Evolutionary conservation across 2,888 invertebrate species (phyloP).

Genomic region (Oligia fasciuncula): DNA sequence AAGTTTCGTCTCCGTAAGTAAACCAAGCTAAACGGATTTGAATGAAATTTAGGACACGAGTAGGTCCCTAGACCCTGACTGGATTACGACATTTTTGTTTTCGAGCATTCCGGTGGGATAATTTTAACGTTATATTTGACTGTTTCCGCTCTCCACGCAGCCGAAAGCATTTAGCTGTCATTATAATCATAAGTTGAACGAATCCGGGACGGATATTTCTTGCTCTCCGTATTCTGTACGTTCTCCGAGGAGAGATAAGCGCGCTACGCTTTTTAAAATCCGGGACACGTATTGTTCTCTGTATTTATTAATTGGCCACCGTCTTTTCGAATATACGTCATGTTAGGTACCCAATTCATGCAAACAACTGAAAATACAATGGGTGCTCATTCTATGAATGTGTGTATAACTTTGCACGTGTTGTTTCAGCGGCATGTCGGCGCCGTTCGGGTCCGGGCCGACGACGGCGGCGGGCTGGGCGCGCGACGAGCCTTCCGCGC

Average conservation of each 20-base stretch:
- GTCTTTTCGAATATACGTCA: not conserved
- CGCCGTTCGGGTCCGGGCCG: constrained; percentile 77
- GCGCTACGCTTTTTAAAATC: not conserved
- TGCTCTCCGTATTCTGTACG: not conserved
- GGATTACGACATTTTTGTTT: too few species aligned
- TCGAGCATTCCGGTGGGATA: too few species aligned
- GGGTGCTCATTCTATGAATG: not conserved
- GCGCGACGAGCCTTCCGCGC: constrained; percentile 72
- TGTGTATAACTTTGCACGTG: not conserved
- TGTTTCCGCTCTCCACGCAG: not conserved
- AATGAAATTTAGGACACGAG: too few species aligned
- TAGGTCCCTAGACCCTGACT: too few species aligned
- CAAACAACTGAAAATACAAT: not conserved
- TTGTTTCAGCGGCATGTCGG: constrained; percentile 76
- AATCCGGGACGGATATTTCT: not conserved
- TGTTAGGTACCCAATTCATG: not conserved
- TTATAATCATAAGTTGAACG: not conserved
- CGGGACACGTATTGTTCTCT: not conserved
- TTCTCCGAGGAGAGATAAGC: not conserved
- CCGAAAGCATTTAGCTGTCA: not conserved
- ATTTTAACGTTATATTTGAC: not conserved
- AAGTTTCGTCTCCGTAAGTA: too few species aligned
- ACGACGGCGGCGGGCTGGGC: constrained; percentile 71
- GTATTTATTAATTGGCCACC: not conserved
- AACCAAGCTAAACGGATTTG: too few species aligned